These are phyloP conservation scores for Sitobion miscanthi DNA, from an alignment of 1,140 invertebrate genomes.

Conservation along the genomic window DNA sequence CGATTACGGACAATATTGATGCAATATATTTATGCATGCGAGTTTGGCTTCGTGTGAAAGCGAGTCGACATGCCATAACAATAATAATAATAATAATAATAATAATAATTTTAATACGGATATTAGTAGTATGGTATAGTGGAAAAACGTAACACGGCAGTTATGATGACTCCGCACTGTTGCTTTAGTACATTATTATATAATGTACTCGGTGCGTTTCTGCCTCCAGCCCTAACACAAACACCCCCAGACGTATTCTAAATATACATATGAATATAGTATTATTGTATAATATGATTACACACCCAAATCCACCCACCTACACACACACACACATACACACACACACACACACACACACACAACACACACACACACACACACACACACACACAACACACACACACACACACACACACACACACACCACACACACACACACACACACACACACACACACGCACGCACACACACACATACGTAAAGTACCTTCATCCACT, in stretches of 20 bases:
- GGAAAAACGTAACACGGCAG: not conserved
- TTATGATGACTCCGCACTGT: not conserved
- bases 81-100: constrained; percentile 4
- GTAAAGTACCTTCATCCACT: not conserved
- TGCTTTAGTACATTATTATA: not conserved
- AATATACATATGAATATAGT: not conserved
- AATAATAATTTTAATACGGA: not conserved
- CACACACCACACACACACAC: not conserved
- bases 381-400: not conserved
- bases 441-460: not conserved
- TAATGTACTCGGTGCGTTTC: not conserved
- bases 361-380: not conserved
- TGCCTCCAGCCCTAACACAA: not conserved
- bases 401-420: not conserved
- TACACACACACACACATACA: not conserved
- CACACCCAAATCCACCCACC: not conserved
- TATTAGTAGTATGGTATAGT: not conserved
- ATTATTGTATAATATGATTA: not conserved
- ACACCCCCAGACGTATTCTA: not conserved
- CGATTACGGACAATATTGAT: not conserved
- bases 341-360: not conserved
- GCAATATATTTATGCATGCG: not conserved
- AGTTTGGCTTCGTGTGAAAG: not conserved
- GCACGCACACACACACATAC: not conserved
- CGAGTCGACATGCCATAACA: not conserved